Evolutionary conservation across 2,113 vertebrate species (phyloP).

Genomic region (Rhagologus leucostigma): DNA sequence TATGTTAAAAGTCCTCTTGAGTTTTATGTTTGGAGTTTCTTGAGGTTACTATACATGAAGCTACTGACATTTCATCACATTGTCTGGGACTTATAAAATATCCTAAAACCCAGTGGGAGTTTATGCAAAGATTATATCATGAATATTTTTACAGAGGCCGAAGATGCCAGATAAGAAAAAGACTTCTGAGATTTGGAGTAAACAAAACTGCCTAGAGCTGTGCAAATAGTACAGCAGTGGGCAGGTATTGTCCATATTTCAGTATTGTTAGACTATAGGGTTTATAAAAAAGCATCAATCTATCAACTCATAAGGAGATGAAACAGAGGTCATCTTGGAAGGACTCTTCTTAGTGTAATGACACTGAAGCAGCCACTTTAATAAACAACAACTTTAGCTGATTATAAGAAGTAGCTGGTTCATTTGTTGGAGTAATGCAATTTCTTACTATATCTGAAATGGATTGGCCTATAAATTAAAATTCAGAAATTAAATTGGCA

Average conservation of each 20-base stretch:
- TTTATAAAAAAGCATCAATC: background rate
- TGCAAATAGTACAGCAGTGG: background rate
- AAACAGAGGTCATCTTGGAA: background rate
- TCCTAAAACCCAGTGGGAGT: background rate
- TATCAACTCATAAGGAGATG: background rate
- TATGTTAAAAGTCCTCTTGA: background rate
- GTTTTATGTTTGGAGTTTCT: background rate
- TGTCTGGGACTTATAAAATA: background rate
- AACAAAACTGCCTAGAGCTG: background rate
- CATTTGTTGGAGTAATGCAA: background rate
- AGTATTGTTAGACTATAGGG: background rate
- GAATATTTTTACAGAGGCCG: background rate
- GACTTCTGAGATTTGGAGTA: background rate
- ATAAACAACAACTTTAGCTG: background rate
- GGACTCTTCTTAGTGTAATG: background rate
- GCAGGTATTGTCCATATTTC: background rate
- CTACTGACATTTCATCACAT: background rate
- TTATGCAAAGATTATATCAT: background rate
- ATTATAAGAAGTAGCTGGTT: background rate
- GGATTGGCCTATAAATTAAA: background rate
- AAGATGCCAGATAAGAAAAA: background rate
- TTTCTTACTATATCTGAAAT: background rate
- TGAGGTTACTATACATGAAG: background rate
- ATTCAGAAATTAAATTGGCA: background rate
- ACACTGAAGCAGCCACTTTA: background rate